A percentile compares a stretch with the other conserved stretches of the same genome.
These are phyloP conservation scores for Apamea sordens DNA, from an alignment of 2,888 invertebrate species.

Conservation along the genomic window DNA sequence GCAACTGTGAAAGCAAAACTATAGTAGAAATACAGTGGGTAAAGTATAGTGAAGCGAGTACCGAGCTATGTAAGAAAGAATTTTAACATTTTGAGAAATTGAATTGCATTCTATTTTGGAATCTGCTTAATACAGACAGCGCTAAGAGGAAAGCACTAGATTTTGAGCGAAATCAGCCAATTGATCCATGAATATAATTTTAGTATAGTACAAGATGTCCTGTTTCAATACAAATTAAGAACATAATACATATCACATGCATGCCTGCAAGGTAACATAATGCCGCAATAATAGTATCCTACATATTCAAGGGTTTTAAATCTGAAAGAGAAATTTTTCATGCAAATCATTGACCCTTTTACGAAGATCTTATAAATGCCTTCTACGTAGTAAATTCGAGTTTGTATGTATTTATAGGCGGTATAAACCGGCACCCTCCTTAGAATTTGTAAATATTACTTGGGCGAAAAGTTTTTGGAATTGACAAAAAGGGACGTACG, in stretches of 20 bases:
- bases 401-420: conserved; percentile 30
- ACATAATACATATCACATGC: conserved; percentile 33
- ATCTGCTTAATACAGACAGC: not conserved
- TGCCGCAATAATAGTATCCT: not conserved
- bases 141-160: conserved; percentile 11
- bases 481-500: conserved; percentile 44
- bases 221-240: not conserved
- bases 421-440: conserved; percentile 13
- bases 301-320: not conserved
- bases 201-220: conserved; percentile 2
- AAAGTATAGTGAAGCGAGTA: conserved; percentile 55
- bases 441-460: conserved; percentile 49
- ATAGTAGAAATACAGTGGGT: conserved; percentile 20
- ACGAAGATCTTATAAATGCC: conserved; percentile 1
- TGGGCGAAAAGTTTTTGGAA: conserved; percentile 42
- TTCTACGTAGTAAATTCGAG: conserved; percentile 13
- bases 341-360: conserved; percentile 29
- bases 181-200: conserved; percentile 28
- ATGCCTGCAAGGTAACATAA: not conserved
- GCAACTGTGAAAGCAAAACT: conserved; percentile 25
- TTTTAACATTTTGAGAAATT: conserved; percentile 44
- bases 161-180: conserved; percentile 41
- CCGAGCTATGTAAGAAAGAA: conserved; percentile 37
- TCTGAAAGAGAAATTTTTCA: conserved; percentile 19
- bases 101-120: conserved; percentile 48